These are phyloP conservation scores for Martes martes DNA, from an alignment of 2,113 vertebrate genomes.

Conservation along the genomic window DNA sequence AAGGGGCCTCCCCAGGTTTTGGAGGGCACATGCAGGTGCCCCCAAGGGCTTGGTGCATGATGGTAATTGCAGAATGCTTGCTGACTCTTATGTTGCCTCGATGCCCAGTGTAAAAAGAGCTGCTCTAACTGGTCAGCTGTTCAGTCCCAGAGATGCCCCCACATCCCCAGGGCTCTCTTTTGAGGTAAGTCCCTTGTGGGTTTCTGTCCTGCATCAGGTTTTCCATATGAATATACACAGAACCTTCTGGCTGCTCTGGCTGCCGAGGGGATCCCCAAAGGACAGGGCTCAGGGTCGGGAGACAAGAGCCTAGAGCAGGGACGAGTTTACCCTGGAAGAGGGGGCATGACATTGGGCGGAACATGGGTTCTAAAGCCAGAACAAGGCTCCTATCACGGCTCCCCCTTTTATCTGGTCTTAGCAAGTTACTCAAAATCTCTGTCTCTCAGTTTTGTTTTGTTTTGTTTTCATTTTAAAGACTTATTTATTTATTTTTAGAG, in stretches of 20 bases:
- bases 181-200: not conserved
- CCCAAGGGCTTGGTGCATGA: fast-evolving
- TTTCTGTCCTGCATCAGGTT: not conserved
- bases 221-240: fast-evolving
- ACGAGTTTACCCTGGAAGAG: not conserved
- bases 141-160: not conserved
- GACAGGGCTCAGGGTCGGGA: not conserved
- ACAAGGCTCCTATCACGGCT: fast-evolving
- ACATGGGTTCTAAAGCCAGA: not conserved
- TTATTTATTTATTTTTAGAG: not conserved
- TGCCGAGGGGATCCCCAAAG: not conserved
- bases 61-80: not conserved
- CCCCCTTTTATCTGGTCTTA: not conserved
- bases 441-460: not conserved
- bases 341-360: too few species aligned
- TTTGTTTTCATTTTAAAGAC: not conserved
- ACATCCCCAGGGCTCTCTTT: not conserved
- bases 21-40: fast-evolving
- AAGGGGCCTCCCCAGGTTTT: fast-evolving
- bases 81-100: not conserved
- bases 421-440: not conserved
- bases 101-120: fast-evolving
- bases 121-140: not conserved
- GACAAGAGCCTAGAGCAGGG: not conserved
- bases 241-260: not conserved